Conservation (phyloP, 2,797 vertebrate species). For the Pangasius larnaudii region DNA sequence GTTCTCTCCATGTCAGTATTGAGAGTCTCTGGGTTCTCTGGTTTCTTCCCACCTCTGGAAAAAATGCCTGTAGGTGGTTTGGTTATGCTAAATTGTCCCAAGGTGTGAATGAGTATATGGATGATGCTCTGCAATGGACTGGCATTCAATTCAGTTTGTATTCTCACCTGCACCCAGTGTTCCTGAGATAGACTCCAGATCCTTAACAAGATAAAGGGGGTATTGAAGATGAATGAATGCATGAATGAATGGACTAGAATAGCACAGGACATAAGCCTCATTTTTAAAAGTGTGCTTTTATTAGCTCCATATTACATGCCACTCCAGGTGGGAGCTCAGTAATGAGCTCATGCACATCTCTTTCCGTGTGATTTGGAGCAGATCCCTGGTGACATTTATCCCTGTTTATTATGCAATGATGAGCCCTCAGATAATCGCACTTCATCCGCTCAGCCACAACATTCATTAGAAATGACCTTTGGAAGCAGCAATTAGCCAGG, state of each 20-base stretch:
- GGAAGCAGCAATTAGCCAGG: slow-evolving; percentile 55
- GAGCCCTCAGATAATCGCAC: slow-evolving; percentile 57
- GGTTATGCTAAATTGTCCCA: neutral
- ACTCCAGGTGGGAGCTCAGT: slow-evolving; percentile 37
- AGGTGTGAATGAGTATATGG: neutral
- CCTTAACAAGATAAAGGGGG: neutral
- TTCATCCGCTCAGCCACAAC: slow-evolving; percentile 57
- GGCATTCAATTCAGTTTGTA: neutral
- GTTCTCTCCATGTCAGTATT: no score
- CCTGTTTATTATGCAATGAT: slow-evolving; percentile 59
- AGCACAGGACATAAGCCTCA: neutral
- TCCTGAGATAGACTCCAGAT: neutral
- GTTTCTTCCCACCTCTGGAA: neutral
- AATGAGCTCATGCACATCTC: slow-evolving; percentile 34
- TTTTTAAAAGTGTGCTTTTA: slow-evolving; percentile 9
- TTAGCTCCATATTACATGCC: slow-evolving; percentile 4
- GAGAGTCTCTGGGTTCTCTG: neutral
- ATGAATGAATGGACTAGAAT: neutral
- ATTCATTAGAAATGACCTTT: slow-evolving; percentile 69
- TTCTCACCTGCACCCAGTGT: neutral
- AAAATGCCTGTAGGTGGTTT: neutral
- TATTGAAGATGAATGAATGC: neutral
- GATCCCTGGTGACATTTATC: slow-evolving; percentile 49
- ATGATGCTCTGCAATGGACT: neutral
- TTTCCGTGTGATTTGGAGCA: slow-evolving; percentile 16